Conservation (phyloP, 2,113 vertebrate genomes). For the Oryzias woworae region DNA sequence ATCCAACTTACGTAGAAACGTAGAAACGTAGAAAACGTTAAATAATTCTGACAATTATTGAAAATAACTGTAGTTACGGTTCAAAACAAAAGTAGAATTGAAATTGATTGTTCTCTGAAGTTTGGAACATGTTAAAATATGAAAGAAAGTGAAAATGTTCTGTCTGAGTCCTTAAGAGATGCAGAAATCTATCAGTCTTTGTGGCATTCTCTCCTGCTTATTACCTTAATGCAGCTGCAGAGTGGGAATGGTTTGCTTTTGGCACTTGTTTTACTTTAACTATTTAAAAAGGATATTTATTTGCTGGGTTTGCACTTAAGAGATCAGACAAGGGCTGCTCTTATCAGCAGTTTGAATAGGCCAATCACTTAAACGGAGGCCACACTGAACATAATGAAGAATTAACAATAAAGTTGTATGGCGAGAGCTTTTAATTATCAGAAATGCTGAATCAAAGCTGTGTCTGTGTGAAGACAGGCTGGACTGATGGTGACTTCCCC, state of each 20-base stretch:
- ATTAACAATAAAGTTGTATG: slow-evolving; percentile 74
- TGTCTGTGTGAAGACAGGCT: slow-evolving; percentile 23
- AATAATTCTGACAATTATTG: no score
- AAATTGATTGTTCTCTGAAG: no score
- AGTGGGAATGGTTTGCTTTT: slow-evolving; percentile 65
- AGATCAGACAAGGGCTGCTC: slow-evolving; percentile 74
- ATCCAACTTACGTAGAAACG: no score
- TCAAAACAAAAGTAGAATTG: no score
- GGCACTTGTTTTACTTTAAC: slow-evolving; percentile 66
- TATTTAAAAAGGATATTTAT: slow-evolving; percentile 73
- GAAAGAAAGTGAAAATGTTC: no score
- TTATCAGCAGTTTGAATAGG: slow-evolving; percentile 80
- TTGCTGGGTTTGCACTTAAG: slow-evolving; percentile 76
- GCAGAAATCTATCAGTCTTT: slow-evolving; percentile 51
- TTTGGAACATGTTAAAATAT: no score
- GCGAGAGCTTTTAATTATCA: slow-evolving; percentile 75
- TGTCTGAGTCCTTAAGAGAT: not conserved
- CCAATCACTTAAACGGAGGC: slow-evolving; percentile 79
- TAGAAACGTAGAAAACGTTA: no score
- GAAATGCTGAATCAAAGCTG: slow-evolving; percentile 75
- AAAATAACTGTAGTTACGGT: no score
- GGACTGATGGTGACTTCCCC: slow-evolving; percentile 26
- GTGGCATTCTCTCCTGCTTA: slow-evolving; percentile 57
- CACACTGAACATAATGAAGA: slow-evolving; percentile 74
- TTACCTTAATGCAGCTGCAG: slow-evolving; percentile 62